phyloP scores from a whole-genome alignment of 2,797 vertebrate genomes.

The Danio choprae region DNA sequence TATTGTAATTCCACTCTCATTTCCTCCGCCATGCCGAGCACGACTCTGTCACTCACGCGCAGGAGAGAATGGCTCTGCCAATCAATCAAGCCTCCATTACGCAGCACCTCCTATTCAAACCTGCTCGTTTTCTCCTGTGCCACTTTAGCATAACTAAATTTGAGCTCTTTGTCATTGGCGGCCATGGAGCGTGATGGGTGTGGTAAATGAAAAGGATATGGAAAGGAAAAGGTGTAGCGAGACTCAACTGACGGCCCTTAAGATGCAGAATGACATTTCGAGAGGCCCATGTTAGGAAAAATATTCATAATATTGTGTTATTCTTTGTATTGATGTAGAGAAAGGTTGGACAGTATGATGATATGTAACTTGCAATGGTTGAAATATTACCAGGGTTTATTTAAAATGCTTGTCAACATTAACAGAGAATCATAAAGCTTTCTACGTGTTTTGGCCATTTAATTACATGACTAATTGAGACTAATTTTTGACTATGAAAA shows the following conservation, averaged over 20 bases:
- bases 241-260: background rate
- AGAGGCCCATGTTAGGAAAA: background rate
- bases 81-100: constrained; percentile 77
- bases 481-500: too few relatives aligned
- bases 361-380: too few relatives aligned
- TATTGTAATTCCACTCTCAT: constrained; percentile 83
- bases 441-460: too few relatives aligned
- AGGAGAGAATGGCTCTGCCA: constrained; percentile 77
- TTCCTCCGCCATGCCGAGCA: constrained; percentile 72
- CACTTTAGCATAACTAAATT: constrained; percentile 74
- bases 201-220: constrained; percentile 37
- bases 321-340: background rate
- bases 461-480: too few relatives aligned
- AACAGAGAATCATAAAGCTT: too few relatives aligned
- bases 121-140: constrained; percentile 38
- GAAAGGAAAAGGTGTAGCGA: background rate
- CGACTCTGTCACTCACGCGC: constrained; percentile 76
- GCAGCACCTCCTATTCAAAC: constrained; percentile 57
- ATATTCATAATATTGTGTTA: background rate
- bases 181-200: constrained; percentile 60
- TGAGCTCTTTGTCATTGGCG: constrained; percentile 65
- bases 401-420: too few relatives aligned
- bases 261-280: background rate
- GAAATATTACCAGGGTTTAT: too few relatives aligned
- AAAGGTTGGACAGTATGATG: background rate